Evolutionary conservation across 2,113 vertebrate species (phyloP).

Genomic region (Apteryx owenii): DNA sequence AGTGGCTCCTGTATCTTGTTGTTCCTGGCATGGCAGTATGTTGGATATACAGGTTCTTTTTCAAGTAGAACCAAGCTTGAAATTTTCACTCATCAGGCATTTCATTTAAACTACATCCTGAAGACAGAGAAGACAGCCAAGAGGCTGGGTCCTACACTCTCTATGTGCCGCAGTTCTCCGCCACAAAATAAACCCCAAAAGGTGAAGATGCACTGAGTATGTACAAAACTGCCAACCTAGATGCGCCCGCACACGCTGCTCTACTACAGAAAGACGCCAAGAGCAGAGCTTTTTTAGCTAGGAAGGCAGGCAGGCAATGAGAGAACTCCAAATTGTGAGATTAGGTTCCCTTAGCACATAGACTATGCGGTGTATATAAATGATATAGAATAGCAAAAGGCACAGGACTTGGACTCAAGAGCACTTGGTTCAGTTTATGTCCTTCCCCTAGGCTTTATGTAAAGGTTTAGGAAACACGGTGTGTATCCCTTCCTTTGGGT

Average conservation of each 20-base stretch:
- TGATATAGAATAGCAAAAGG: neutral
- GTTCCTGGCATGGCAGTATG: neutral
- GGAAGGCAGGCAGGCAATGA: neutral
- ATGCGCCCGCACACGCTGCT: constrained; percentile 27
- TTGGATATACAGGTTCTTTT: neutral
- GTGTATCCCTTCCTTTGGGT: neutral
- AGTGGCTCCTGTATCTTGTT: constrained; percentile 4
- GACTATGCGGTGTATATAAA: neutral
- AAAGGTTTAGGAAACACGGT: neutral
- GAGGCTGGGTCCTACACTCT: neutral
- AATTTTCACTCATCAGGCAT: neutral
- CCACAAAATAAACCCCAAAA: neutral
- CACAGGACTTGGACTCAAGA: neutral
- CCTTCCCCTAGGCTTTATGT: neutral
- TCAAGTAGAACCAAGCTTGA: constrained; percentile 24
- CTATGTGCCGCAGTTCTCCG: neutral
- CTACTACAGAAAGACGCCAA: constrained; percentile 8
- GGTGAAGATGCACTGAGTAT: neutral
- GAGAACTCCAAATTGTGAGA: neutral
- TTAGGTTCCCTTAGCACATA: neutral
- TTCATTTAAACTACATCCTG: neutral
- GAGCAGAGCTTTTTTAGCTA: constrained; percentile 7
- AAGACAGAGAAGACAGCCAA: neutral
- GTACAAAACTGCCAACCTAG: constrained; percentile 7
- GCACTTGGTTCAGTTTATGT: neutral